A percentile compares a stretch with the other conserved stretches of the same genome.
These are phyloP conservation scores for Euzetes globulus DNA, from an alignment of 2,888 invertebrate species.

Conservation along the genomic window DNA sequence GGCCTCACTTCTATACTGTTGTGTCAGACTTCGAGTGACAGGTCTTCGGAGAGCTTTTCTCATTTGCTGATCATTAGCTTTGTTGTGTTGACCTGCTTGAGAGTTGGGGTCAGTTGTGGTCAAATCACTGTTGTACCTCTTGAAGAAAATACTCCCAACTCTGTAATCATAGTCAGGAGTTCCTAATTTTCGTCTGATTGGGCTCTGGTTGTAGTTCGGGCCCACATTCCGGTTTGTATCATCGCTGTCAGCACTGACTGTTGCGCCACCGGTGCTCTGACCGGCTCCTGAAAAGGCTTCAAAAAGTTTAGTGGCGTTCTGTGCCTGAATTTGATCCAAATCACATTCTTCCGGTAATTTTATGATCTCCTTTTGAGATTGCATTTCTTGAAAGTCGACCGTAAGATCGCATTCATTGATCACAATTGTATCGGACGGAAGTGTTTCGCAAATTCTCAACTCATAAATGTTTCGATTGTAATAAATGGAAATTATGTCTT, in stretches of 20 bases:
- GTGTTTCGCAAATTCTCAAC: not conserved
- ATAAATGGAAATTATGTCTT: constrained; percentile 1
- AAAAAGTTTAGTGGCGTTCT: not conserved
- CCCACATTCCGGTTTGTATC: too few species aligned
- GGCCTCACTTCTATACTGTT: not conserved
- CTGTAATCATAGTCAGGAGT: constrained; percentile 26
- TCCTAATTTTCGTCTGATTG: constrained; percentile 19
- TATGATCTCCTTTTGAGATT: not conserved
- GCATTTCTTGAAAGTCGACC: not conserved
- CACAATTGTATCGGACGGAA: not conserved
- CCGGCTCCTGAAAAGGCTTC: not conserved
- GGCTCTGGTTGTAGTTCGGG: too few species aligned
- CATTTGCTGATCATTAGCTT: not conserved
- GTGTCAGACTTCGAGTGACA: not conserved
- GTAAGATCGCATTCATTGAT: constrained; percentile 23
- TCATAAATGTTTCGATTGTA: constrained; percentile 1
- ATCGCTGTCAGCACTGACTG: not conserved
- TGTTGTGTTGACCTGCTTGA: not conserved
- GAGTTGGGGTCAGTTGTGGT: not conserved
- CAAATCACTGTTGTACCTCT: not conserved
- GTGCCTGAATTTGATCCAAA: not conserved
- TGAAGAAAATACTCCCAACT: constrained; percentile 9
- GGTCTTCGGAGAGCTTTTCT: not conserved
- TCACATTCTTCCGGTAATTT: constrained; percentile 1
- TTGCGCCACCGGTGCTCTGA: not conserved